A percentile compares a stretch with the other conserved stretches of the same genome.
phyloP scores from a whole-genome alignment of 1,140 invertebrate species.

The Copidosoma floridanum region DNA sequence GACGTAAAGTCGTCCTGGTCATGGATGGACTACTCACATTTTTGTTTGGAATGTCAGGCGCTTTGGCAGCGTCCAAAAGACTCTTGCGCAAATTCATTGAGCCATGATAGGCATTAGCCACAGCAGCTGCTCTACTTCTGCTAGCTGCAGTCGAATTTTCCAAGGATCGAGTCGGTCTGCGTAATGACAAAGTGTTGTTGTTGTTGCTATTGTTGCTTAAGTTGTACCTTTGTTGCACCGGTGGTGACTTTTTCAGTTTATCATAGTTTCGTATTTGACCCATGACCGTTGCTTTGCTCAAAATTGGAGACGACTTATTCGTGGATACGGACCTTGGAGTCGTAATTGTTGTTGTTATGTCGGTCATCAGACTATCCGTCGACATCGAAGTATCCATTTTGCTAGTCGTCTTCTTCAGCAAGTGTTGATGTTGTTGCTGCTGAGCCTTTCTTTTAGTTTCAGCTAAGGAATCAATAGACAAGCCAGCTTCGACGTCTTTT shows the following conservation, averaged over 20 bases:
- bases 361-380: constrained; percentile 50
- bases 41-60: constrained; percentile 45
- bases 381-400: constrained; percentile 53
- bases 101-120: constrained; percentile 43
- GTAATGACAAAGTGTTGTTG: constrained; percentile 30
- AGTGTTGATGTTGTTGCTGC: no score
- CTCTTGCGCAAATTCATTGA: constrained; percentile 48
- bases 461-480: constrained; percentile 58
- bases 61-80: constrained; percentile 51
- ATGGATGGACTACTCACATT: constrained; percentile 29
- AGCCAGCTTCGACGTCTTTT: constrained; percentile 51
- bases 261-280: constrained; percentile 30
- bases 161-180: constrained; percentile 39
- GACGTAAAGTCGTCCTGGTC: constrained; percentile 18
- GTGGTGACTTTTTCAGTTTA: constrained; percentile 45
- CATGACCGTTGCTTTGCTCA: constrained; percentile 30
- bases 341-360: constrained; percentile 32
- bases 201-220: no score
- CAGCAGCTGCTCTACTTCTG: constrained; percentile 49
- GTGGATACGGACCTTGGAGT: constrained; percentile 44
- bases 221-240: constrained; percentile 44
- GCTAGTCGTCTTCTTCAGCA: constrained; percentile 45
- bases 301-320: constrained; percentile 48
- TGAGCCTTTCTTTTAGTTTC: constrained; percentile 52
- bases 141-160: constrained; percentile 52